Conservation (phyloP, 2,888 invertebrate species). For the Scrobipalpa atriplicella region DNA sequence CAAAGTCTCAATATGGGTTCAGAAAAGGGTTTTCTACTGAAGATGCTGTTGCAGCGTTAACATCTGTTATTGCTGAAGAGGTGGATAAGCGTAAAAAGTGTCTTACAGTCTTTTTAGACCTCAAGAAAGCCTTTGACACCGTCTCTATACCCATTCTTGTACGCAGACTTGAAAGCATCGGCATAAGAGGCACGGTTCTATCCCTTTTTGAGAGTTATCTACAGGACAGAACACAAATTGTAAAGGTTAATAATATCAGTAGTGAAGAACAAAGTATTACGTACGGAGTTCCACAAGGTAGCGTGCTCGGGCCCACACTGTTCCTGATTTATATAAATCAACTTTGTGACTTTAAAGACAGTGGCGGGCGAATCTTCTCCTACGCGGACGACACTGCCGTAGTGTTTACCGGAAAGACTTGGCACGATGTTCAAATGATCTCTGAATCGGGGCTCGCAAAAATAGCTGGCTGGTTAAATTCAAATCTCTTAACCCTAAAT, state of each 20-base stretch:
- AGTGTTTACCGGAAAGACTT: not conserved
- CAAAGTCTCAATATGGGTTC: not conserved
- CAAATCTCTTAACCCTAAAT: not conserved
- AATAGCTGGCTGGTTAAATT: not conserved
- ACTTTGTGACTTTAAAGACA: not conserved
- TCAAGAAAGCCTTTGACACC: no score
- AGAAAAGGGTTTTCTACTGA: not conserved
- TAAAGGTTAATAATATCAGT: not conserved
- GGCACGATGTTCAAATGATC: not conserved
- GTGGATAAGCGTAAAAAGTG: not conserved
- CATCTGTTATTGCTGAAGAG: not conserved
- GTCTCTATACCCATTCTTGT: not conserved
- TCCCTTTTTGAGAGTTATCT: not conserved
- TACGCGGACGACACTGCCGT: constrained; percentile 4
- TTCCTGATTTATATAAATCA: constrained; percentile 7
- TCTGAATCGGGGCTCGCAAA: not conserved
- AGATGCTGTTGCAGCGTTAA: not conserved
- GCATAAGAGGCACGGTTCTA: not conserved
- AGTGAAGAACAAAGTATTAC: not conserved
- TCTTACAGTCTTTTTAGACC: not conserved
- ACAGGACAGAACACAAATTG: not conserved
- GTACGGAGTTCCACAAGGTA: not conserved
- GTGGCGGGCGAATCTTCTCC: not conserved
- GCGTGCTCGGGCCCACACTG: not conserved
- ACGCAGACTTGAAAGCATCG: not conserved